Evolutionary conservation across 2,113 vertebrate species (phyloP), one percentile per base, ranked within the genome.

Genomic region (Puntigrus tetrazona): DNA sequence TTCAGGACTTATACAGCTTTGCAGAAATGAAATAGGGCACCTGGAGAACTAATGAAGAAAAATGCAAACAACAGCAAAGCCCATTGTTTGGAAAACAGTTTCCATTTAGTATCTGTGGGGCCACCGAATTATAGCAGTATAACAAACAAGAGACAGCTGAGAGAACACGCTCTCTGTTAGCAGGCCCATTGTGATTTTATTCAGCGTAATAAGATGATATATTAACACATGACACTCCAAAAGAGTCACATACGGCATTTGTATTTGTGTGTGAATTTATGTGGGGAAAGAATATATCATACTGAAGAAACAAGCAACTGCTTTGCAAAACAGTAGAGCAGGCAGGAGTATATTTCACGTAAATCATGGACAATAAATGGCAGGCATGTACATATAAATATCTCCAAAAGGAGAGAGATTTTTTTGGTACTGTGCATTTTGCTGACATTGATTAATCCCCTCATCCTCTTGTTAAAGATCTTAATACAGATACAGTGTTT

Each of bases 51-150:
- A 69, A 34, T 78, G 50, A 82, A 61, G 36, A 75, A 29, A 81
- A 52, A 41, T 69, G 85, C 87, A n/a, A 86, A 86, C 84, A 84
- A 70, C 57, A 84, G 82, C 82, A 73, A 85, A 80, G n/a, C 55
- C 31, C 43, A 57, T 52, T 84, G 57, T 84, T 80, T 80, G 57
- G 18, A 78, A 34, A 45, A 77, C 38, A 34, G 47, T 84, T n/a
- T 72, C 45, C 38, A 78, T 81, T 57, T 52, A 29, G 41, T 41
- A 20, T 76, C 22, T 81, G 20, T 81, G n/a, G 55, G 59, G 70
- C 67, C 22, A 86, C 29, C 47, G 27, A n/a, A 72, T 22, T 52
- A 78, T n/a, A n/a, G n/a, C 27, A 84, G 59, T 27, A 45, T 20
- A 5, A 31, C 18, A 67, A 63, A 78, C 36, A 72, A 55, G 55